Base-by-base conservation (phyloP, 2,888 invertebrate genomes). In the Harpalus rubripes region DNA sequence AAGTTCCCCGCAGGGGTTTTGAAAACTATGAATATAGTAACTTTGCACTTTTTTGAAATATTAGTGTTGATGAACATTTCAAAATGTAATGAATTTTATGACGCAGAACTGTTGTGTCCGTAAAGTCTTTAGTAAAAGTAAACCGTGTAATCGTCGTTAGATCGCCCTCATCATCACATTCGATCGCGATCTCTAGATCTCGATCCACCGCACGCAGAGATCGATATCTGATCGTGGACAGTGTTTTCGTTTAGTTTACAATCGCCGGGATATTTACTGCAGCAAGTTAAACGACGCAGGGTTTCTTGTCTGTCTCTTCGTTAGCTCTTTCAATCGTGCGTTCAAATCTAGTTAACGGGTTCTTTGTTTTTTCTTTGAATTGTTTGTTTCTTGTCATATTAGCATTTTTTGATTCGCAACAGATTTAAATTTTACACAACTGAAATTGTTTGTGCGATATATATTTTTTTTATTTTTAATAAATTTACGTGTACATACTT, bases 151-250 rank as follows among this genome's bases (percentile, higher is more conserved):
- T 26, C 26, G 18, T 18, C 16, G 22, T 68, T 32, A 68, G 41
- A 22, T 76, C 68, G 15, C 18, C 22, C 10, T 81, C 26, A 52
- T 7, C 52, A 18, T 81, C 65, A 18, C 41, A 56, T 63, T 78
- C 32, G 76, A 83, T 83, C 61, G 59, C 83, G 76, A 83, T 83
- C 83, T 76, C 15, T 61, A 56, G 82, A 82, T 82, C 82, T n/a
- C 32, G 18, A 59, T 59, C 74, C 72, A 56, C 26, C 74, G 16
- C 61, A 18, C 41, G 41, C 72, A 32, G 32, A 81, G 81, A 81
- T 81, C 81, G 52, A 81, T 81, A 81, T 81, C 81, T 39, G 63
- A 22, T 22, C 65, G 12, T 22, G 72, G 72, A 72, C 72, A 74
- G 72, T 74, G 72, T 41, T 74, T 74, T n/a, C 72, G 72, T 74